Percentiles rank a stretch among this genome's conserved stretches.
phyloP scores from a whole-genome alignment of 2,888 invertebrate genomes.

The Venusia cambrica region DNA sequence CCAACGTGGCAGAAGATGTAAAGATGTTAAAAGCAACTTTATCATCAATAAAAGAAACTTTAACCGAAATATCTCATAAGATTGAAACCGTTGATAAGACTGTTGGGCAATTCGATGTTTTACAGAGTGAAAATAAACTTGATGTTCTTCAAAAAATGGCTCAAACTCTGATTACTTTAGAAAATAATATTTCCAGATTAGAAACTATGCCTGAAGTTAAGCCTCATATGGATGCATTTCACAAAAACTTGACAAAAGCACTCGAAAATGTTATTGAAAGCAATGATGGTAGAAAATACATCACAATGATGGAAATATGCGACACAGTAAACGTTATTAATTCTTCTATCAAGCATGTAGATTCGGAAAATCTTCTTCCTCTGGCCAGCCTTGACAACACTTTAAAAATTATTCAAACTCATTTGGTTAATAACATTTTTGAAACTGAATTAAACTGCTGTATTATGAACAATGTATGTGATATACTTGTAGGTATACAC shows the following conservation, averaged over 20 bases:
- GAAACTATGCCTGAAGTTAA: slow-evolving; percentile 51
- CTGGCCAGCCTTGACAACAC: slow-evolving; percentile 61
- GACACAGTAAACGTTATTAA: slow-evolving; percentile 61
- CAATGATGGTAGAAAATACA: slow-evolving; percentile 66
- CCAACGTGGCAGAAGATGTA: slow-evolving; percentile 46
- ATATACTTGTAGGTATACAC: slow-evolving; percentile 51
- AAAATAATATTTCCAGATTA: slow-evolving; percentile 59
- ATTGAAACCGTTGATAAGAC: slow-evolving; percentile 51
- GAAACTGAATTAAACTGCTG: slow-evolving; percentile 56
- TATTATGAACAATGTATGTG: slow-evolving; percentile 51
- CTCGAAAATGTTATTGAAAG: slow-evolving; percentile 80
- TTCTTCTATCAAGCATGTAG: slow-evolving; percentile 51
- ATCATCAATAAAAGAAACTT: slow-evolving; percentile 53
- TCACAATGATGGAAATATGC: slow-evolving; percentile 60
- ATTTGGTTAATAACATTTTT: slow-evolving; percentile 53
- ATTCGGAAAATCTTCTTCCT: slow-evolving; percentile 46
- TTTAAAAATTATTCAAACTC: slow-evolving; percentile 53
- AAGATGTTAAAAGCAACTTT: slow-evolving; percentile 52
- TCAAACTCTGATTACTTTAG: slow-evolving; percentile 64
- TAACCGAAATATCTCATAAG: slow-evolving; percentile 56
- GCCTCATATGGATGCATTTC: slow-evolving; percentile 52
- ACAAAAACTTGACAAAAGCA: slow-evolving; percentile 77
- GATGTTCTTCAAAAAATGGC: slow-evolving; percentile 70
- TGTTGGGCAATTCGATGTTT: slow-evolving; percentile 59
- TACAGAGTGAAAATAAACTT: slow-evolving; percentile 68